Evolutionary conservation across 2,797 vertebrate genomes (phyloP), one percentile per base, ranked within the genome.

Genomic region (Siniperca scherzeri): DNA sequence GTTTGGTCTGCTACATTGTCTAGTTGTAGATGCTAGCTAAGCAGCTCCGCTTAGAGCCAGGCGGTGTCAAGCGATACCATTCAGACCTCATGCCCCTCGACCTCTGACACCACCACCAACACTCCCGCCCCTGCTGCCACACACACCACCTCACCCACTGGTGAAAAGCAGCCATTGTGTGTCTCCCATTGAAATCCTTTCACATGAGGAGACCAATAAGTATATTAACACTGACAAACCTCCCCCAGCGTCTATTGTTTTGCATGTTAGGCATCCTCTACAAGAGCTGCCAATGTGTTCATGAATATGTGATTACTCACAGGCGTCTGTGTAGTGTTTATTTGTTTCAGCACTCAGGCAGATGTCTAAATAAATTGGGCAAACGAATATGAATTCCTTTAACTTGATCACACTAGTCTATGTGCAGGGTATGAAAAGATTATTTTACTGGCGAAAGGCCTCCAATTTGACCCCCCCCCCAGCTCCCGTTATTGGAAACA

Each of bases 141-240:
- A 74, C 76, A 75, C 74, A 80, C 53, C 74, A 64, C 64, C 80
- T 76, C 48, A 52, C 19, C 65, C 71, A 52, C 13, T 0, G 17
- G 60, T 91, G 72, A 89, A 90, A 92, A 84, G 85, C 71, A 76
- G 61, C 74, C 44, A 82, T 91, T 91, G 88, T 93, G 46, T 68
- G 70, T 78, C 72, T 76, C 70, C 57, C 55, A 70, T 42, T 90
- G 66, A 92, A 90, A 91, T 86, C 75, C 84, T 88, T 77, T 89
- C 88, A 92, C 81, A 81, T 50, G 59, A 76, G 82, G 69, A 78
- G 71, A 69, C 81, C 69, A 78, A 82, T 83, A 75, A 91, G 85
- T 84, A 74, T 82, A 86, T 89, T 85, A 88, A 82, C 85, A 69
- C 82, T 86, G 44, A 81, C 61, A 88, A 89, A 86, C 60, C 67